These are phyloP conservation scores for Boloria selene DNA, from an alignment of 2,888 invertebrate species.

Conservation along the genomic window DNA sequence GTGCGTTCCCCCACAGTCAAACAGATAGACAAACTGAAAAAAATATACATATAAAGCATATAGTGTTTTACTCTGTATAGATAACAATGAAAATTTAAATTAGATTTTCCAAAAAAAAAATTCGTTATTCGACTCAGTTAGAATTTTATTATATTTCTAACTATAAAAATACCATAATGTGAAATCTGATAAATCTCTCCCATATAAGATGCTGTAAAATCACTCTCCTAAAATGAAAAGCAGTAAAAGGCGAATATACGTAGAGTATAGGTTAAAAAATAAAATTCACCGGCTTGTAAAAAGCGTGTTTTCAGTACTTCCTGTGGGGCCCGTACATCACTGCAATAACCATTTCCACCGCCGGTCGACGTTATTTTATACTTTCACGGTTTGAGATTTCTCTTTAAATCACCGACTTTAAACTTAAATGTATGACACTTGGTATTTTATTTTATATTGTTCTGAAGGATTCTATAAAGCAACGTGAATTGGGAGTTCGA, in stretches of 20 bases:
- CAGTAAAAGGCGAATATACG: constrained; percentile 11
- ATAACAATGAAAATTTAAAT: too few relatives aligned
- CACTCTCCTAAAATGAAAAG: constrained; percentile 1
- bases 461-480: too few relatives aligned
- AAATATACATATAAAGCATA: too few relatives aligned
- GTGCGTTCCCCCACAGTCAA: too few relatives aligned
- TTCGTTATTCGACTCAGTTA: too few relatives aligned
- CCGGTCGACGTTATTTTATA: constrained; percentile 41
- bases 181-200: constrained; percentile 3
- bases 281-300: constrained; percentile 53
- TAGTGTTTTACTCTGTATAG: too few relatives aligned
- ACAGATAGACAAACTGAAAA: too few relatives aligned
- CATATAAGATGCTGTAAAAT: constrained; percentile 1
- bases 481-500: too few relatives aligned
- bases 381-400: constrained; percentile 39
- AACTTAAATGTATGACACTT: constrained; percentile 15
- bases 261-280: constrained; percentile 21
- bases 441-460: too few relatives aligned
- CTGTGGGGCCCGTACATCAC: constrained; percentile 52
- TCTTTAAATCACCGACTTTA: constrained; percentile 22
- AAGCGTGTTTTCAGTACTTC: constrained; percentile 57
- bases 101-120: neutral
- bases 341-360: constrained; percentile 53
- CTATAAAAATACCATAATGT: neutral
- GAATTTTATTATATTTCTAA: too few relatives aligned